Base-by-base conservation (phyloP, 2,888 invertebrate genomes). In the Nyleta sp. region DNA sequence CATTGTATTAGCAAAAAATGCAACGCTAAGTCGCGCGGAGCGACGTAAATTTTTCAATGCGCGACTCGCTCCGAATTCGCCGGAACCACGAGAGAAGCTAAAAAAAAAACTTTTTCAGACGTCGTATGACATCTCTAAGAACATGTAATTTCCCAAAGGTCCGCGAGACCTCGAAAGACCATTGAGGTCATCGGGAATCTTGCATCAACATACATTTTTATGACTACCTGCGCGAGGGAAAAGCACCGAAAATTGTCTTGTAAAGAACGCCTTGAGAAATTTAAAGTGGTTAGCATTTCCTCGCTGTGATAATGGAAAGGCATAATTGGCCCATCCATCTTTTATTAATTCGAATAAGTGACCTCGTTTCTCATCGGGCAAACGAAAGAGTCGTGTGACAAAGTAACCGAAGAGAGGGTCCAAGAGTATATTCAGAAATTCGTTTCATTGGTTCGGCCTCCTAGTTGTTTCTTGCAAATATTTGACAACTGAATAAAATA, bases 101-200 rank as follows among this genome's bases (percentile, higher is more conserved):
- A 15, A 35, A 7, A 31, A 40, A 70, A 59, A 76, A 52, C n/a
- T 42, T 60, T 38, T 57, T 38, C 64, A 55, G 38, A 48, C 70
- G 38, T 68, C 73, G 44, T 57, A 68, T 64, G 65, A 73, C 73
- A 64, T 78, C 73, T 68, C 72, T 64, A 60, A 60, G 62, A 78
- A 68, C 59, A 13, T 55, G 75, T 79, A 75, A 79, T 79, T 79
- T 79, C 74, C 79, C 79, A 79, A 50, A 74, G 79, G 75, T 67
- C 60, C 70, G 70, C 60, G 59, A 64, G 60, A 78, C 70, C 71
- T 67, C 73, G 57, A 64, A 78, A 78, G 52, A 70, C 57, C 67
- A 42, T 74, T 62, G 74, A 71, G 71, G 75, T 75, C 75, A 79
- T 75, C 62, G 60, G 17, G 67, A 64, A 57, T 71, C 60, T 70